Evolutionary conservation across 2,113 vertebrate genomes (phyloP).

Genomic region (Hoplias malabaricus): DNA sequence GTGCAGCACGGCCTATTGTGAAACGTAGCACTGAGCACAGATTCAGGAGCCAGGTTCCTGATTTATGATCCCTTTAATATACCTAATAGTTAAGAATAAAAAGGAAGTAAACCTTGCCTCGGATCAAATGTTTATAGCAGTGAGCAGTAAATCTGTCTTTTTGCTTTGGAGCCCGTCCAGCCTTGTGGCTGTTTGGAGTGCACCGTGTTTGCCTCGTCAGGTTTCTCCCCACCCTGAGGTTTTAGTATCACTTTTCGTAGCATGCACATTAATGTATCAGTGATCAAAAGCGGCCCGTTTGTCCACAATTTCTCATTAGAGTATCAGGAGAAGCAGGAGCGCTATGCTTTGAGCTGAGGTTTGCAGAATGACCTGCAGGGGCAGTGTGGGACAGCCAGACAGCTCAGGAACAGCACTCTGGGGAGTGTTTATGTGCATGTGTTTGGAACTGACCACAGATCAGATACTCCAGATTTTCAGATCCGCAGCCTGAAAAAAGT

Average conservation of each 20-base stretch:
- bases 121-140: constrained; percentile 36
- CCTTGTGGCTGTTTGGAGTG: constrained; percentile 8
- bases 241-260: not conserved
- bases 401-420: constrained; percentile 1
- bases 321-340: not conserved
- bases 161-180: constrained; percentile 34
- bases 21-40: constrained; percentile 14
- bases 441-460: constrained; percentile 20
- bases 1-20: not conserved
- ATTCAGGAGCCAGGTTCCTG: constrained; percentile 12
- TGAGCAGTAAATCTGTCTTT: constrained; percentile 37
- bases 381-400: constrained; percentile 49
- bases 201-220: not conserved
- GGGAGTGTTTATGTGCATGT: not conserved
- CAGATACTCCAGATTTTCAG: constrained; percentile 8
- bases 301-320: not conserved
- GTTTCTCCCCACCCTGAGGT: constrained; percentile 6
- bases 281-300: not conserved
- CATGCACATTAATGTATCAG: not conserved
- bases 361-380: constrained; percentile 42
- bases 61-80: constrained; percentile 43
- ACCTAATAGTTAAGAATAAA: constrained; percentile 43
- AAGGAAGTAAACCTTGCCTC: constrained; percentile 45
- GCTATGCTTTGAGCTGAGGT: constrained; percentile 5
- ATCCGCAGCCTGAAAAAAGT: not conserved